Conservation (phyloP, 2,888 invertebrate genomes). For the Eristalis intricaria region DNA sequence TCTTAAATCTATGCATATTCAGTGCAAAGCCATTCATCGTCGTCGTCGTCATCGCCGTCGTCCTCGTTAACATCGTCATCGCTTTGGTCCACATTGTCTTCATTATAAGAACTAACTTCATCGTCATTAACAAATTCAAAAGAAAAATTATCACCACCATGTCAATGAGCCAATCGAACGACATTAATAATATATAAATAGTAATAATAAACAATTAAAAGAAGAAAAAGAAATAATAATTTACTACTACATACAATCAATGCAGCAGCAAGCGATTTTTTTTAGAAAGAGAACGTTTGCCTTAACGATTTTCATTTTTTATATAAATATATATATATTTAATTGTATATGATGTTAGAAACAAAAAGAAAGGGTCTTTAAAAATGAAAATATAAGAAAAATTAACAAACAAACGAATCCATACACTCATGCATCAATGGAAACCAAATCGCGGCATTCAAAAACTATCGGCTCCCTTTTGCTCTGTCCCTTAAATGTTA, state of each 20-base stretch:
- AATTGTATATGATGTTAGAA: conserved; percentile 68
- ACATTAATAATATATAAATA: conserved; percentile 70
- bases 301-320: conserved; percentile 70
- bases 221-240: conserved; percentile 49
- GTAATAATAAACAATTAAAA: conserved; percentile 64
- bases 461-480: background rate
- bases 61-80: conserved; percentile 61
- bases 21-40: conserved; percentile 56
- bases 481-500: background rate
- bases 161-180: conserved; percentile 71
- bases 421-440: conserved; percentile 61
- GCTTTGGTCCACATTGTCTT: conserved; percentile 61
- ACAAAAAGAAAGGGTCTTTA: conserved; percentile 64
- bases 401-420: conserved; percentile 70
- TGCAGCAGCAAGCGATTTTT: conserved; percentile 66
- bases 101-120: conserved; percentile 33
- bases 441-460: conserved; percentile 12
- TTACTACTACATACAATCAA: conserved; percentile 70
- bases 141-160: conserved; percentile 49
- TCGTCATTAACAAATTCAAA: conserved; percentile 36
- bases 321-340: conserved; percentile 69
- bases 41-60: conserved; percentile 27
- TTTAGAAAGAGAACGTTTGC: conserved; percentile 61
- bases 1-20: conserved; percentile 55
- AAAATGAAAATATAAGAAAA: conserved; percentile 71